These are phyloP conservation scores for Notiomystis cincta DNA, from an alignment of 2,113 vertebrate species.

Conservation along the genomic window DNA sequence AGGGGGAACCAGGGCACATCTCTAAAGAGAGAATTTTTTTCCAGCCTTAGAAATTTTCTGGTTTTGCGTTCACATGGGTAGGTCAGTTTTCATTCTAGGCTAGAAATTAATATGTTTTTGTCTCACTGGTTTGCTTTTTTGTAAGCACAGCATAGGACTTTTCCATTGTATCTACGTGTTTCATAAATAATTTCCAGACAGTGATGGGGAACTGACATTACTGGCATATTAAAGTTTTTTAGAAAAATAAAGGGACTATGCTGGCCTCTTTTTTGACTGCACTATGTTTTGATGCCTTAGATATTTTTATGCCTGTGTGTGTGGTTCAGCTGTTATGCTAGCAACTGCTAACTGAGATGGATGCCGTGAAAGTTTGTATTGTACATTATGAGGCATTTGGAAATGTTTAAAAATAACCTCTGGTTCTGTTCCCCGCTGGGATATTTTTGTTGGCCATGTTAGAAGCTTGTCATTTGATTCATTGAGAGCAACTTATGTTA, in stretches of 20 bases:
- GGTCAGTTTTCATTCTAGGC: background rate
- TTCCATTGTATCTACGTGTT: background rate
- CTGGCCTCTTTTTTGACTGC: background rate
- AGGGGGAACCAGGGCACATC: background rate
- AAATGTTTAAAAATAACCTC: slow-evolving; percentile 86
- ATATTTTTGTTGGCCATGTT: slow-evolving; percentile 81
- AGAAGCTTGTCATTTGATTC: slow-evolving; percentile 85
- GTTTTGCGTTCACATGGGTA: background rate
- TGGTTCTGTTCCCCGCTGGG: slow-evolving; percentile 78
- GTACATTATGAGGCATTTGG: slow-evolving; percentile 60
- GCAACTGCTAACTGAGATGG: slow-evolving; percentile 50
- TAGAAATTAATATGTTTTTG: background rate
- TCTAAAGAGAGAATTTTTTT: background rate
- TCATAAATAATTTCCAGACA: background rate
- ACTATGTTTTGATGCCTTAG: background rate
- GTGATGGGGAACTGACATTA: background rate
- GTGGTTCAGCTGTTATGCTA: slow-evolving; percentile 57
- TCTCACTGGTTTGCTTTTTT: background rate
- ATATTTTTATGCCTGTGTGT: slow-evolving; percentile 15
- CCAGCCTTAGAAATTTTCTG: background rate
- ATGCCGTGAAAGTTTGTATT: slow-evolving; percentile 52
- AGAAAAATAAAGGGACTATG: background rate
- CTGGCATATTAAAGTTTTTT: background rate
- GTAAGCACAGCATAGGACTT: background rate
- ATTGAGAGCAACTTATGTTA: slow-evolving; percentile 56